A percentile compares a stretch with the other conserved stretches of the same genome.
These are phyloP conservation scores for Anoncus sp. DNA, from an alignment of 2,888 invertebrate genomes.

Conservation along the genomic window DNA sequence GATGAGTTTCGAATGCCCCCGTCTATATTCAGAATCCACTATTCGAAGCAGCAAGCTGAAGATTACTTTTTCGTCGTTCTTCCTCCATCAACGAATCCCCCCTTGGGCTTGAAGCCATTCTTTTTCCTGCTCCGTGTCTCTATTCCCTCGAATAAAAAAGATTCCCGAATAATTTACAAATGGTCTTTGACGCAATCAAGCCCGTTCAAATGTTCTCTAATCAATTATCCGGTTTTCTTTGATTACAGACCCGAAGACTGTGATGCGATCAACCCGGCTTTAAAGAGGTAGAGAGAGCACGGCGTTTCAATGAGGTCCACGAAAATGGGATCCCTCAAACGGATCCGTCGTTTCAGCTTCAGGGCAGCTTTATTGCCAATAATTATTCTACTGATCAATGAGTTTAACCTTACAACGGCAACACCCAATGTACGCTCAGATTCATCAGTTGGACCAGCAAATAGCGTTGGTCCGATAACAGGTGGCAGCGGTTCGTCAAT, in stretches of 20 bases:
- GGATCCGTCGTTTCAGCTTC: conserved; percentile 63
- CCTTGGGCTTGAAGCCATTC: not conserved
- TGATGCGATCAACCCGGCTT: conserved; percentile 74
- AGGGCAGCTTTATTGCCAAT: conserved; percentile 64
- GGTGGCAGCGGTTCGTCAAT: conserved; percentile 67
- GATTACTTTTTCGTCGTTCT: conserved; percentile 15
- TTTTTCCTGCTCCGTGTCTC: not conserved
- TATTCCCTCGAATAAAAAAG: not conserved
- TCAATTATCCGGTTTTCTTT: conserved; percentile 40
- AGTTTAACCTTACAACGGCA: conserved; percentile 58
- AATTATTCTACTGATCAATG: conserved; percentile 56
- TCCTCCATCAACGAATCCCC: not conserved
- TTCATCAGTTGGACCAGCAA: conserved; percentile 72
- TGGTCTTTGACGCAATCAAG: conserved; percentile 40
- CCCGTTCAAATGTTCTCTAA: conserved; percentile 24
- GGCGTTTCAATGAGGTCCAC: conserved; percentile 63
- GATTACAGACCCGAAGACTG: conserved; percentile 78
- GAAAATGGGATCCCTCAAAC: conserved; percentile 73
- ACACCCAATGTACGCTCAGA: conserved; percentile 73
- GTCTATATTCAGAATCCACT: conserved; percentile 38
- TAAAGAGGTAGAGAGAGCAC: too few species aligned
- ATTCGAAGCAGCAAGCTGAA: not conserved
- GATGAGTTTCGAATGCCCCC: conserved; percentile 44
- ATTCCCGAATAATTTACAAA: conserved; percentile 48
- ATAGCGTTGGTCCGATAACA: conserved; percentile 72